These are phyloP conservation scores for Standfussiana lucernea DNA, from an alignment of 2,888 invertebrate genomes.

Conservation along the genomic window DNA sequence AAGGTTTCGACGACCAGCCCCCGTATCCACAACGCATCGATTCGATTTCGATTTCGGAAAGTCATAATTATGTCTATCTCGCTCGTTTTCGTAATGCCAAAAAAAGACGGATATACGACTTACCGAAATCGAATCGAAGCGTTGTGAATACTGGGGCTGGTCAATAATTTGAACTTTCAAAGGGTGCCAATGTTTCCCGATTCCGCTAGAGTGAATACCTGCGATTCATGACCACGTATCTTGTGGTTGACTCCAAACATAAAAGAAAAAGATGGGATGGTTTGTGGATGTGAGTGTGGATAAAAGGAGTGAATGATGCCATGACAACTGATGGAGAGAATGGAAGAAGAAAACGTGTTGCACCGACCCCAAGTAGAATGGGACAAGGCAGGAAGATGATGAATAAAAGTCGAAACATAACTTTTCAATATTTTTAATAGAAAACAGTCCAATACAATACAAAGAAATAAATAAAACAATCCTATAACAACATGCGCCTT, in stretches of 20 bases:
- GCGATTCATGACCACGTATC: background rate
- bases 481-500: slow-evolving; percentile 46
- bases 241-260: background rate
- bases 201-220: background rate
- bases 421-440: slow-evolving; percentile 54
- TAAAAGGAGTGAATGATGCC: background rate
- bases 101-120: too few relatives aligned
- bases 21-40: too few relatives aligned
- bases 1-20: too few relatives aligned
- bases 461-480: slow-evolving; percentile 65
- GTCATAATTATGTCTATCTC: too few relatives aligned
- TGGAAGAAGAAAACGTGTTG: background rate
- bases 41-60: too few relatives aligned
- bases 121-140: too few relatives aligned
- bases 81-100: too few relatives aligned
- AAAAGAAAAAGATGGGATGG: background rate
- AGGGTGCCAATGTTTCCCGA: background rate
- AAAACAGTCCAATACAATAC: slow-evolving; percentile 69
- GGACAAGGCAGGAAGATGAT: background rate
- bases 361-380: background rate
- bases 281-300: too few relatives aligned
- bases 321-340: background rate
- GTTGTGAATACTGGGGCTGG: too few relatives aligned
- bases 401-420: slow-evolving; percentile 13
- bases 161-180: background rate